phyloP scores from a whole-genome alignment of 1,140 invertebrate species.

The Drosophila tropicalis region DNA sequence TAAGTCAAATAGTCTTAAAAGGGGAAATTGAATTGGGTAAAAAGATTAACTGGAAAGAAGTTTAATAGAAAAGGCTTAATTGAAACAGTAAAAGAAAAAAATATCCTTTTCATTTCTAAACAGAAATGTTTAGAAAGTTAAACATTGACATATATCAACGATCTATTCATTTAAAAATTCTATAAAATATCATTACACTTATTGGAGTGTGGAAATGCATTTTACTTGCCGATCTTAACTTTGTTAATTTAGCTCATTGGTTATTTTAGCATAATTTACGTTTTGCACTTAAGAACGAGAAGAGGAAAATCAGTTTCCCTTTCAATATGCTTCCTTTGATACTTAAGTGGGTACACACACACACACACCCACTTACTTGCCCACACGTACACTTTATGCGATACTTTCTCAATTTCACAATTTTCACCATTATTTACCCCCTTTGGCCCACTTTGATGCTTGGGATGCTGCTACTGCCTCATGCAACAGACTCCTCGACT shows the following conservation, averaged over 20 bases:
- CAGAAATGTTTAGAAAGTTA: no score
- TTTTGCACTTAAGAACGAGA: constrained; percentile 6
- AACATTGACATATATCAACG: no score
- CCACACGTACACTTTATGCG: constrained; percentile 42
- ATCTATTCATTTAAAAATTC: no score
- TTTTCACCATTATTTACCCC: constrained; percentile 51
- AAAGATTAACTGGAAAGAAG: no score
- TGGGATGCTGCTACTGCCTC: constrained; percentile 12
- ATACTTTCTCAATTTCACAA: constrained; percentile 64
- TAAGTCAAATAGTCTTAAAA: background rate
- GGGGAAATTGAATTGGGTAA: background rate
- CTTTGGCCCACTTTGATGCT: constrained; percentile 1
- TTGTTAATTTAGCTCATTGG: background rate
- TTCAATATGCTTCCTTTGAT: constrained; percentile 11
- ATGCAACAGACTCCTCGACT: constrained; percentile 26
- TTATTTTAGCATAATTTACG: constrained; percentile 9
- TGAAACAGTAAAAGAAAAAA: no score
- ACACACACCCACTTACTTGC: background rate
- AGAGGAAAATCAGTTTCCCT: constrained; percentile 9
- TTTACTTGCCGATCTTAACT: background rate
- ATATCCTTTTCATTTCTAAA: no score
- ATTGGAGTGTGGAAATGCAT: background rate
- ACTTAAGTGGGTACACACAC: constrained; percentile 1
- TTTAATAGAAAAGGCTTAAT: no score
- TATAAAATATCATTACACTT: no score